Conservation (phyloP, 2,797 vertebrate genomes). For the Alcedo quadribrachys region DNA sequence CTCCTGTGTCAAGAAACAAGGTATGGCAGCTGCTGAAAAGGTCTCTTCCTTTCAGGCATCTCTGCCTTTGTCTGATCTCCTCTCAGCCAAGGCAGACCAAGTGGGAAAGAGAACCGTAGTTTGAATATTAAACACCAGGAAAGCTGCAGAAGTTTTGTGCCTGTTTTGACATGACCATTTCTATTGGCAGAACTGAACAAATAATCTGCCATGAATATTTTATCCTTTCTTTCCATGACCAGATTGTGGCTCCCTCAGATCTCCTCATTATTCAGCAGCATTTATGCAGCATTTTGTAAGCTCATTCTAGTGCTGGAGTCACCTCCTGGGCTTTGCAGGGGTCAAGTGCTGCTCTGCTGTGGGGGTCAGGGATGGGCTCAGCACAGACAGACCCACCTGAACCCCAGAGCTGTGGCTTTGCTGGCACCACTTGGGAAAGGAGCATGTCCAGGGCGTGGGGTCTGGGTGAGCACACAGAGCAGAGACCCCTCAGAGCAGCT, state of each 20-base stretch:
- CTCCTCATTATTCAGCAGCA: background rate
- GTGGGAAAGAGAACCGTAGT: background rate
- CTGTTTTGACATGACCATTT: background rate
- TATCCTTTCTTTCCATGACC: background rate
- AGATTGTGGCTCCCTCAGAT: background rate
- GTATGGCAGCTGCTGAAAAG: background rate
- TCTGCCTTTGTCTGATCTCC: background rate
- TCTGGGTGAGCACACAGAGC: accelerated
- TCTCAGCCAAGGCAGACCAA: background rate
- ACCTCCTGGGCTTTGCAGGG: background rate
- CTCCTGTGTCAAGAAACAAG: background rate
- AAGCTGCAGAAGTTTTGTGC: background rate
- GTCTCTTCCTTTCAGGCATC: background rate
- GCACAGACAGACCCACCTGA: accelerated
- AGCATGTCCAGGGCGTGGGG: accelerated
- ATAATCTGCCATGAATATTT: background rate
- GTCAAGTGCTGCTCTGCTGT: accelerated
- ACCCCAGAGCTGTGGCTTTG: accelerated
- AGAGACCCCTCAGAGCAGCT: background rate
- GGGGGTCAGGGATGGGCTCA: accelerated
- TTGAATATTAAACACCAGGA: background rate
- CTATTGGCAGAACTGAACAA: background rate
- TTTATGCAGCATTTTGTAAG: background rate
- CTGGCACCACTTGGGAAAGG: accelerated
- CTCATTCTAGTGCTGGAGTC: background rate